Evolutionary conservation across 2,797 vertebrate genomes (phyloP).

Genomic region (Gobionotothen gibberifrons): DNA sequence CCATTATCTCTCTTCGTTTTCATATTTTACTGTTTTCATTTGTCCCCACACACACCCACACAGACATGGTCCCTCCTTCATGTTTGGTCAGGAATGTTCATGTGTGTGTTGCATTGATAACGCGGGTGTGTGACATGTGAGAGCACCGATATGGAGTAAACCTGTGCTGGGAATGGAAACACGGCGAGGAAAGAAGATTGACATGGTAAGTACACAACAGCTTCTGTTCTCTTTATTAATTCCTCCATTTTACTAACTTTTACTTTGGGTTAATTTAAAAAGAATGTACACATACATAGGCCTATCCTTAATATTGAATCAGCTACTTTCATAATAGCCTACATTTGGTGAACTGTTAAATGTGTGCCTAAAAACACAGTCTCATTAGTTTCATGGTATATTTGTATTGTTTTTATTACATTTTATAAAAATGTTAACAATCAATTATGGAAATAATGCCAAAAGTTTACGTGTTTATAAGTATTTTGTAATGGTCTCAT

Average conservation of each 20-base stretch:
- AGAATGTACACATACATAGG: not conserved
- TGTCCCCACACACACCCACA: constrained; percentile 27
- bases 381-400: not conserved
- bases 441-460: rapidly evolving
- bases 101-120: constrained; percentile 78
- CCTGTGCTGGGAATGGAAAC: constrained; percentile 67
- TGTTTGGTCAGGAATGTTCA: constrained; percentile 81
- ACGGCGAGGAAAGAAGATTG: constrained; percentile 49
- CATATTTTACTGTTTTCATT: constrained; percentile 55
- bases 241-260: not conserved
- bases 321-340: not conserved
- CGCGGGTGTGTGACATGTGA: constrained; percentile 72
- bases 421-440: not conserved
- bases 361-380: not conserved
- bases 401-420: not conserved
- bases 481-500: not conserved
- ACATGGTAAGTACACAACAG: constrained; percentile 75
- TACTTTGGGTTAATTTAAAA: not conserved
- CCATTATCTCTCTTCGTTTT: constrained; percentile 50
- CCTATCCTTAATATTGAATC: not conserved
- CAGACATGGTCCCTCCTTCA: constrained; percentile 51
- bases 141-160: constrained; percentile 67
- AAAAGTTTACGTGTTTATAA: not conserved
- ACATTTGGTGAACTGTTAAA: not conserved
- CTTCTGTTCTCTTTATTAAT: constrained; percentile 12